Evolutionary conservation across 2,888 invertebrate species (phyloP).

Genomic region (Drosophila suboccidentalis): DNA sequence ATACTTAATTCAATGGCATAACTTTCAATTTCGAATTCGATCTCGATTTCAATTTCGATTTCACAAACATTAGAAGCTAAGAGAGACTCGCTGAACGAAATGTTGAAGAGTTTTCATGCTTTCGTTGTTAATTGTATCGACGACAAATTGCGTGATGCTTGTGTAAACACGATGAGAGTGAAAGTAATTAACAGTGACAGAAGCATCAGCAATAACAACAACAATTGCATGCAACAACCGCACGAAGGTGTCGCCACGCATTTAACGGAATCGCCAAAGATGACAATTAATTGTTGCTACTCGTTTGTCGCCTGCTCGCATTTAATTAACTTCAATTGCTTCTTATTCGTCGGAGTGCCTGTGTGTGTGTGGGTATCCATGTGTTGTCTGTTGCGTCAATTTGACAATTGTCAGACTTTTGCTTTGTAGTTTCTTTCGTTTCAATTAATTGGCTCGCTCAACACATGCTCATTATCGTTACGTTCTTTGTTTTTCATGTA

Average conservation of each 20-base stretch:
- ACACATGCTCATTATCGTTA: conserved; percentile 56
- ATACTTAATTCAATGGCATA: conserved; percentile 28
- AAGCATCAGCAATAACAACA: conserved; percentile 2
- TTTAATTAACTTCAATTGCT: conserved; percentile 78
- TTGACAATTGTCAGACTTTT: conserved; percentile 70
- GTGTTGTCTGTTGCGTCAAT: conserved; percentile 68
- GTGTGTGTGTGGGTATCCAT: conserved; percentile 4
- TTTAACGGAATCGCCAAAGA: conserved; percentile 41
- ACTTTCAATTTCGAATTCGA: conserved; percentile 61
- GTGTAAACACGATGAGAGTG: conserved; percentile 55
- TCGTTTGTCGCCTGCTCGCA: conserved; percentile 46
- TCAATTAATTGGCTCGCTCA: conserved; percentile 54
- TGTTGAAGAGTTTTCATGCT: conserved; percentile 35
- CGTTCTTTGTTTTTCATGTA: conserved; percentile 38
- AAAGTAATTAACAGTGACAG: conserved; percentile 72
- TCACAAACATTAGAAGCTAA: conserved; percentile 34
- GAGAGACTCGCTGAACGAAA: conserved; percentile 15
- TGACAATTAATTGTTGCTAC: conserved; percentile 60
- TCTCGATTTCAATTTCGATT: conserved; percentile 40
- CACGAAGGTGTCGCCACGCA: conserved; percentile 64
- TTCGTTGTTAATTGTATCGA: conserved; percentile 50
- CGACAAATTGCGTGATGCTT: conserved; percentile 62
- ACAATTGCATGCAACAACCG: conserved; percentile 24
- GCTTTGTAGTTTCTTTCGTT: conserved; percentile 33
- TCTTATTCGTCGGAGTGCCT: conserved; percentile 1